These are phyloP conservation scores for Typhlichthys eigenmanni DNA, from an alignment of 2,797 vertebrate genomes.

Conservation along the genomic window DNA sequence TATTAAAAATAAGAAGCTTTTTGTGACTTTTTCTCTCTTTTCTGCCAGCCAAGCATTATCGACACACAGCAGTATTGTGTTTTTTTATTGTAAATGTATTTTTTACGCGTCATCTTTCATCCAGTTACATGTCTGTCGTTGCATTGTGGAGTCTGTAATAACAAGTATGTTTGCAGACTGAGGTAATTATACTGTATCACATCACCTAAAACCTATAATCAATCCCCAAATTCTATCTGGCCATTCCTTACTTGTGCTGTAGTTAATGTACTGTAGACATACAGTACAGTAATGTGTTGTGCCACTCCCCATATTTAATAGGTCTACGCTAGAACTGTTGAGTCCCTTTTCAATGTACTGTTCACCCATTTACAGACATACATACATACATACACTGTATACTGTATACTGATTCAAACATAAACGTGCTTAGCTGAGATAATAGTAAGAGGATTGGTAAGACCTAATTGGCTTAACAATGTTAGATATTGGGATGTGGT, in stretches of 20 bases:
- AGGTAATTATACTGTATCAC: slow-evolving; percentile 65
- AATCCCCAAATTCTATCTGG: slow-evolving; percentile 24
- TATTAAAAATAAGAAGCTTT: slow-evolving; percentile 43
- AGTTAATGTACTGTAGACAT: neutral
- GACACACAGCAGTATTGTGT: slow-evolving; percentile 11
- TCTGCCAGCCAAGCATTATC: slow-evolving; percentile 2
- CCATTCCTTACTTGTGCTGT: slow-evolving; percentile 28
- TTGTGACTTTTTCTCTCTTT: slow-evolving; percentile 18
- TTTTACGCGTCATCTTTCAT: neutral
- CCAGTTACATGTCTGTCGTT: slow-evolving; percentile 45
- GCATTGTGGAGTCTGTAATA: slow-evolving; percentile 51
- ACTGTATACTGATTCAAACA: neutral
- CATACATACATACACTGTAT: slow-evolving; percentile 16
- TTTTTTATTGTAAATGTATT: neutral
- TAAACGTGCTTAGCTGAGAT: slow-evolving; percentile 31
- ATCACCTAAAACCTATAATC: slow-evolving; percentile 31
- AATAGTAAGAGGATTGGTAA: slow-evolving; percentile 47
- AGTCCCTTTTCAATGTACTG: neutral
- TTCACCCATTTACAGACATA: slow-evolving; percentile 1
- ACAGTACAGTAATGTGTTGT: neutral
- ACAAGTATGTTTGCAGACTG: slow-evolving; percentile 58
- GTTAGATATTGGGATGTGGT: slow-evolving; percentile 29
- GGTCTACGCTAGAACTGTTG: no score
- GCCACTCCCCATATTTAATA: no score
- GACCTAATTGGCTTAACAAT: slow-evolving; percentile 38